These are phyloP conservation scores for Montifringilla adamsi DNA, from an alignment of 2,113 vertebrate genomes.

Conservation along the genomic window DNA sequence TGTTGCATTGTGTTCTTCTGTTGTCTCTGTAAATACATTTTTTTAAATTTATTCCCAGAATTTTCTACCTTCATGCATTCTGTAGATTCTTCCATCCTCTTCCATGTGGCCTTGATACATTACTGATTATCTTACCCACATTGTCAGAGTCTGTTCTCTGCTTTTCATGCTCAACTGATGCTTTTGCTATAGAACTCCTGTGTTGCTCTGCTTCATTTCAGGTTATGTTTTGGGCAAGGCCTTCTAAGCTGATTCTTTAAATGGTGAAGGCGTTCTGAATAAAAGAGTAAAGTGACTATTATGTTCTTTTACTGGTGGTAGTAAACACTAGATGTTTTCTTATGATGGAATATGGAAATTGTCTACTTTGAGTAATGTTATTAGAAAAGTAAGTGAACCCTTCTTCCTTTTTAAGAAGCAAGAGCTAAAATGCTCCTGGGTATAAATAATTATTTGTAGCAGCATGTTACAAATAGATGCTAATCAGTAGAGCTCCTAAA, in stretches of 20 bases:
- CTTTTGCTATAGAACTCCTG: not conserved
- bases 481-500: conserved; percentile 24
- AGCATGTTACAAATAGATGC: conserved; percentile 46
- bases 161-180: not conserved
- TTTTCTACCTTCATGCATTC: not conserved
- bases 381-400: not conserved
- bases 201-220: not conserved
- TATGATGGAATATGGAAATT: not conserved
- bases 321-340: not conserved
- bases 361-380: not conserved
- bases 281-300: not conserved
- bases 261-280: not conserved
- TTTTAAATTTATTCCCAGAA: not conserved
- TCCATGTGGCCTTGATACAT: rapidly evolving
- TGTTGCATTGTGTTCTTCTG: rapidly evolving
- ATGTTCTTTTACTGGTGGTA: not conserved
- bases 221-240: not conserved
- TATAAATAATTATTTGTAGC: conserved; percentile 42
- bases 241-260: not conserved
- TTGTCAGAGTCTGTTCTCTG: not conserved
- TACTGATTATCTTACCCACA: not conserved
- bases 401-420: not conserved
- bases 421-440: not conserved
- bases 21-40: not conserved
- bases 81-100: not conserved